Conservation (phyloP, 2,888 invertebrate genomes). For the Scrobipalpa atriplicella region DNA sequence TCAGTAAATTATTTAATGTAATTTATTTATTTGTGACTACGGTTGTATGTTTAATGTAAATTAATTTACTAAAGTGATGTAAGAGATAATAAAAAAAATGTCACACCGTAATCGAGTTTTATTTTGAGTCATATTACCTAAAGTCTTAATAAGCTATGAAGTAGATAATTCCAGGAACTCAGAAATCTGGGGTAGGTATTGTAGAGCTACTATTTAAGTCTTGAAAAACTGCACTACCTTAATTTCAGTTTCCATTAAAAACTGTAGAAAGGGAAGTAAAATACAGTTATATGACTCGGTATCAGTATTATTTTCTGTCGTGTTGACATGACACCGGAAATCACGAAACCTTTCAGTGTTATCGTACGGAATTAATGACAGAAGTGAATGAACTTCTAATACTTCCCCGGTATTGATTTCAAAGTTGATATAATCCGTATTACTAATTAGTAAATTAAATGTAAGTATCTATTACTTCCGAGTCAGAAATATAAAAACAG, state of each 20-base stretch:
- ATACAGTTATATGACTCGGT: not conserved
- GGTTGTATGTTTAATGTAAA: constrained; percentile 71
- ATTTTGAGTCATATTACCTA: constrained; percentile 43
- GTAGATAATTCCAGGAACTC: not conserved
- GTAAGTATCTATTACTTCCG: constrained; percentile 2
- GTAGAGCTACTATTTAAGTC: not conserved
- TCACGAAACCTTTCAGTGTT: constrained; percentile 20
- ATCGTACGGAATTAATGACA: constrained; percentile 15
- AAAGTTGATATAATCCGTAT: constrained; percentile 10
- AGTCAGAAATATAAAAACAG: not conserved
- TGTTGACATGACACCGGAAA: constrained; percentile 18
- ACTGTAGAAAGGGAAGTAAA: not conserved
- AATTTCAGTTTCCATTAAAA: not conserved
- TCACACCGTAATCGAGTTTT: constrained; percentile 63
- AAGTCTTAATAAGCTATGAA: not conserved
- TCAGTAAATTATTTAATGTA: constrained; percentile 80
- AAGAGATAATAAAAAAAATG: constrained; percentile 65
- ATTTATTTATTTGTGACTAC: constrained; percentile 80
- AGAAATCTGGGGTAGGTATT: not conserved
- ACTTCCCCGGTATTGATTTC: constrained; percentile 17
- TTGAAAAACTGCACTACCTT: not conserved
- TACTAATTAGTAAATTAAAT: not conserved
- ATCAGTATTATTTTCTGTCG: constrained; percentile 14
- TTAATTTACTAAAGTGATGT: constrained; percentile 73
- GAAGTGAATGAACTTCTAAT: constrained; percentile 16